Evolutionary conservation across 2,113 vertebrate species (phyloP), one percentile per base, ranked within the genome.

Genomic region (Henicopernis longicauda): DNA sequence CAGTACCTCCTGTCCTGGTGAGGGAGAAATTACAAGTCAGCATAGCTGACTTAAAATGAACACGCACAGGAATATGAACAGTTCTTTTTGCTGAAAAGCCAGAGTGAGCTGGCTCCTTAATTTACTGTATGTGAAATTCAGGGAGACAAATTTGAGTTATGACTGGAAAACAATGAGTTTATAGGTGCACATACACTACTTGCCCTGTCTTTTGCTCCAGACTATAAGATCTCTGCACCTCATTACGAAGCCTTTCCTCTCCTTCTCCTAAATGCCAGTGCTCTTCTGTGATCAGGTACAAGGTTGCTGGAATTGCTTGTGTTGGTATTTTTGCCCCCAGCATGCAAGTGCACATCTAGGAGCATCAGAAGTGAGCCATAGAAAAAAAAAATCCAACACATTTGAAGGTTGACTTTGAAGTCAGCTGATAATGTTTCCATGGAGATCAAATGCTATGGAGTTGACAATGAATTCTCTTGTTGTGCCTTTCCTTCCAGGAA

Each of bases 351-450:
- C 74, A 83, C 58, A 65, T 81, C 49, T 87, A 86, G 86, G 76
- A 97, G 84, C 52, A 95, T 86, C 79, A 94, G 42, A 89, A 88
- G 95, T 11, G 11, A 97, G 57, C n/a, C 49, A 84, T 12, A 21
- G 62, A 10, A 67, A 71, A 71, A 54, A 80, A 72, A 57, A 15
- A 63, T 32, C 34, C 50, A 45, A 55, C 66, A 23, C 34, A 65
- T 91, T 89, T 95, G 94, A 96, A 97, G 93, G 90, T 34, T 91
- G 90, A 82, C 91, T 97, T 94, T 96, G 92, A 97, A 97, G 96
- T 91, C 86, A 88, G 86, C 84, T 93, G 67, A 47, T 87, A 69
- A 81, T 71, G 94, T 97, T 97, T 96, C 97, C 94, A 96, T 97
- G 86, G 97, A 86, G 92, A 97, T 97, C 78, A 94, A 96, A 94